Conservation (phyloP, 1,140 invertebrate species). For the Rhagoletis pomonella region DNA sequence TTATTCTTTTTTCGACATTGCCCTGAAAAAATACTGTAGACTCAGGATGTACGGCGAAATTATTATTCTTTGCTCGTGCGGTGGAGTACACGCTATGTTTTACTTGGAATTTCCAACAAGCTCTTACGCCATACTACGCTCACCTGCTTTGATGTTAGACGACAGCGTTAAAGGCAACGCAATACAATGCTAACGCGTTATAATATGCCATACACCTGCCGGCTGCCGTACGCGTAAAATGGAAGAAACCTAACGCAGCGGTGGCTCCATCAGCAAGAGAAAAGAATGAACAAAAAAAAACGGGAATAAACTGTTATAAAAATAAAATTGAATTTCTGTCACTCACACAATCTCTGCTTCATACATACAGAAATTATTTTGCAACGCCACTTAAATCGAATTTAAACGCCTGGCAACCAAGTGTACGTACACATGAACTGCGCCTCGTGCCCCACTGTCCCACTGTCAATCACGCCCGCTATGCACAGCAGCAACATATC, state of each 20-base stretch:
- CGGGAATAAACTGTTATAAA: background rate
- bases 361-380: background rate
- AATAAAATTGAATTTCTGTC: background rate
- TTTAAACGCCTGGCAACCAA: background rate
- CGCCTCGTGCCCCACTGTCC: background rate
- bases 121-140: background rate
- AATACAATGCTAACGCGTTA: background rate
- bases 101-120: background rate
- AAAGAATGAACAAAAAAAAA: background rate
- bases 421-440: background rate
- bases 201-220: background rate
- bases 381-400: background rate
- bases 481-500: slow-evolving; percentile 1
- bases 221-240: background rate
- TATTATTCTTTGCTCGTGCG: too few species aligned
- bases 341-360: background rate
- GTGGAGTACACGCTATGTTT: too few species aligned
- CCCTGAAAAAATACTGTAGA: too few species aligned
- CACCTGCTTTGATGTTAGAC: background rate
- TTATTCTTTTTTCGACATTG: too few species aligned
- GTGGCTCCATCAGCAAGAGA: background rate
- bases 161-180: background rate
- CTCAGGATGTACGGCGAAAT: too few species aligned
- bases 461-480: background rate
- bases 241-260: background rate